These are phyloP conservation scores for Bimastos eiseni DNA, from an alignment of 2,888 invertebrate genomes.

Conservation along the genomic window DNA sequence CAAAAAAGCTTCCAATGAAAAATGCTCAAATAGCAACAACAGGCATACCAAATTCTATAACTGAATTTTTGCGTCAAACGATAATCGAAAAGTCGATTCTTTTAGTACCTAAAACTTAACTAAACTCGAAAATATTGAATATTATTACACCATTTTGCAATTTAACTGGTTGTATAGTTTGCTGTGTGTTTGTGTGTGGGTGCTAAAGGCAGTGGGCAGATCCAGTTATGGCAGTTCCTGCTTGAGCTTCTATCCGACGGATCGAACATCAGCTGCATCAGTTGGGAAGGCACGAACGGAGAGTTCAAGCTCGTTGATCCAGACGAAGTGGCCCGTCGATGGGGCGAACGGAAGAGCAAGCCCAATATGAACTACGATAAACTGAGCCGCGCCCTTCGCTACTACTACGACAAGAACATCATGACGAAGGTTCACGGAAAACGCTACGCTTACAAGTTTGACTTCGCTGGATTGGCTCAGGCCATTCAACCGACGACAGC, in stretches of 20 bases:
- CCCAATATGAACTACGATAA: constrained; percentile 44
- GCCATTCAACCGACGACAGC: constrained; percentile 65
- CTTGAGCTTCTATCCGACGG: constrained; percentile 91
- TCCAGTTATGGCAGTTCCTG: constrained; percentile 98
- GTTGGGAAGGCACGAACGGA: constrained; percentile 74
- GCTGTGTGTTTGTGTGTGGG: neutral
- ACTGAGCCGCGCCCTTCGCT: constrained; percentile 82
- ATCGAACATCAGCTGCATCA: constrained; percentile 83
- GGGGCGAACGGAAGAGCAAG: constrained; percentile 43
- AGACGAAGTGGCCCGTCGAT: constrained; percentile 67
- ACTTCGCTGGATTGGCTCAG: constrained; percentile 88
- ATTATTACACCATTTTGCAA: too few species aligned
- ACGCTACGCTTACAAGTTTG: constrained; percentile 93
- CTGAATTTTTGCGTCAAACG: too few species aligned
- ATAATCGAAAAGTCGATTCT: too few species aligned
- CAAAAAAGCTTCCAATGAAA: too few species aligned
- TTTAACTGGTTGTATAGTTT: neutral
- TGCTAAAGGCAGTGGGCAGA: constrained; percentile 74
- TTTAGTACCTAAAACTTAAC: too few species aligned
- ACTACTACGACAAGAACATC: constrained; percentile 97
- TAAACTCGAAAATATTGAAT: too few species aligned
- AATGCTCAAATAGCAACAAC: too few species aligned
- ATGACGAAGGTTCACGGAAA: constrained; percentile 98
- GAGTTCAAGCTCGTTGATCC: constrained; percentile 84
- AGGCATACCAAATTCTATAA: too few species aligned